Conservation (phyloP, 2,888 invertebrate genomes). For the Cantharis nigra region DNA sequence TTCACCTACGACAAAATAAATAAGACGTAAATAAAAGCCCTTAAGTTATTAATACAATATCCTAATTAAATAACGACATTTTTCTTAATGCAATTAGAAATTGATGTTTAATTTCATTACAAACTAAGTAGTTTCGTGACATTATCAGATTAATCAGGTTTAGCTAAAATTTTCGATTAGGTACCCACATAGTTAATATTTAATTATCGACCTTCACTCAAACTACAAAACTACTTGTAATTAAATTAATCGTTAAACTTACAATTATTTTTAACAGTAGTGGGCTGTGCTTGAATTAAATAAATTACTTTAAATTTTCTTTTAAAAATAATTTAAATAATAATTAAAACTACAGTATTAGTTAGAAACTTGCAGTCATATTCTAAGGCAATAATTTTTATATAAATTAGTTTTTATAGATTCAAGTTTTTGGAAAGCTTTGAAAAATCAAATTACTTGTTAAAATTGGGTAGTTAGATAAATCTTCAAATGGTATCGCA, state of each 20-base stretch:
- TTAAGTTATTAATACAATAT: neutral
- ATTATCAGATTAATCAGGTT: neutral
- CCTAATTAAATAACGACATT: neutral
- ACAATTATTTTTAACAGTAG: too few species aligned
- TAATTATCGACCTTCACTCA: neutral
- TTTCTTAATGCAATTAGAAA: neutral
- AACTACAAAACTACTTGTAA: neutral
- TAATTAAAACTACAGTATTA: too few species aligned
- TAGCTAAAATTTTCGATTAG: neutral
- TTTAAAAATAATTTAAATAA: too few species aligned
- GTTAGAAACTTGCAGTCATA: too few species aligned
- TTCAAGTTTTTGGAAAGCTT: too few species aligned
- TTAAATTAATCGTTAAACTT: neutral
- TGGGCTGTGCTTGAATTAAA: too few species aligned
- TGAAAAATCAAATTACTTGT: too few species aligned
- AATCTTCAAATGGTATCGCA: neutral
- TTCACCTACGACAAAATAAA: constrained; percentile 18
- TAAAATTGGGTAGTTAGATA: neutral
- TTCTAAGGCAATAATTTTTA: too few species aligned
- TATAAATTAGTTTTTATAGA: too few species aligned
- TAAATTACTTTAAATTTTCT: too few species aligned
- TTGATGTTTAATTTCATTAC: neutral
- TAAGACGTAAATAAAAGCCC: constrained; percentile 7
- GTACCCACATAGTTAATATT: neutral
- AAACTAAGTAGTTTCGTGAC: neutral